Base-by-base conservation (phyloP, 2,888 invertebrate genomes). In the Dryobota labecula region DNA sequence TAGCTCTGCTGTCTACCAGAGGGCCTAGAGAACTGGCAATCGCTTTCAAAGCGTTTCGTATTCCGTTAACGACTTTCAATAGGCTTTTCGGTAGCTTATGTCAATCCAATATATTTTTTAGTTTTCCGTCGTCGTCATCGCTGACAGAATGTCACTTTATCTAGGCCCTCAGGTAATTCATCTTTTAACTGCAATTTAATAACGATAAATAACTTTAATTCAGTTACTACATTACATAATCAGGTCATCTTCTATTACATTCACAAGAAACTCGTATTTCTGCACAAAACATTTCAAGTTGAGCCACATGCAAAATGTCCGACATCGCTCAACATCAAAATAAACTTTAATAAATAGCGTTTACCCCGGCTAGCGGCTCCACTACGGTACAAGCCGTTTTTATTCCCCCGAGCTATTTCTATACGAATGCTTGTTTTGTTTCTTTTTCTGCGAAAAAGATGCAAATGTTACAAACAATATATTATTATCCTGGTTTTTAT, bases 291-390 rank as follows among this genome's bases (percentile, higher is more conserved):
- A 63, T 78, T 56, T 24, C 41, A 24, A 53, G 58, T 45, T 41
- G 30, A 47, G 36, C 62, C 27, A 64, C 65, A 76, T 66, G 49
- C 63, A 60, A 71, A 81, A 71, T 79, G 76, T 64, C 33, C 24
- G 20, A 43, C 82, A 79, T 79, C 43, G 24, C 51, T 79, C 82
- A 79, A 79, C 71, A 68, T 81, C 82, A 81, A 61, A 71, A 81
- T 76, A 81, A 78, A 81, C 43, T 80, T 81, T 61, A 64, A 79
- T 81, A 79, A 79, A 79, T 79, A 33, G 76, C 63, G 30, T 64
- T 64, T 65, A 47, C 61, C 49, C 63, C 43, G 15, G 20, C 43
- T 56, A 43, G 60, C 43, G 15, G 20, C 43, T 56, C 24, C 49
- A 33, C 47, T 33, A n/a, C 43, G 60, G 30, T 49, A 47, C 47